These are phyloP conservation scores for Dermolepida albohirtum DNA, from an alignment of 2,888 invertebrate species.

Conservation along the genomic window DNA sequence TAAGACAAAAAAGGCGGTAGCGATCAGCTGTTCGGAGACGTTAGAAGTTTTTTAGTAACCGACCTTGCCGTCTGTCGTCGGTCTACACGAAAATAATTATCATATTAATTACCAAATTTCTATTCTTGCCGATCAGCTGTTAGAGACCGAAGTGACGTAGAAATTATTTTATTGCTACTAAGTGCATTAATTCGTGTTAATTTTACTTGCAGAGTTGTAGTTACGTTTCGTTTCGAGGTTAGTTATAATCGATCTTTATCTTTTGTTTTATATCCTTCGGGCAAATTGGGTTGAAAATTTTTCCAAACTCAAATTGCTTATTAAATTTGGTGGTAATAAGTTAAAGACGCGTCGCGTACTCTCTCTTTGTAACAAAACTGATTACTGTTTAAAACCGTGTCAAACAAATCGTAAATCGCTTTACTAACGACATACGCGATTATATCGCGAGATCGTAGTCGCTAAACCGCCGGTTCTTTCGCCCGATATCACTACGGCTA, in stretches of 20 bases:
- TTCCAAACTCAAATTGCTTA: too few species aligned
- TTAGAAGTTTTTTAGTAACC: slow-evolving; percentile 46
- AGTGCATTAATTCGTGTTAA: too few species aligned
- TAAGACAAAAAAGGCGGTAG: slow-evolving; percentile 31
- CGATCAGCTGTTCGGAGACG: slow-evolving; percentile 50
- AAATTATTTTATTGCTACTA: background rate
- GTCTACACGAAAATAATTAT: slow-evolving; percentile 49
- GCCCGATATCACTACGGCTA: slow-evolving; percentile 44
- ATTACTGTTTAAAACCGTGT: slow-evolving; percentile 30
- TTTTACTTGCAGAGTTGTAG: too few species aligned
- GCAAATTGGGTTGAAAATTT: too few species aligned
- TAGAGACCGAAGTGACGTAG: background rate
- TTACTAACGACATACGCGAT: slow-evolving; percentile 51
- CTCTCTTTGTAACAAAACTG: too few species aligned
- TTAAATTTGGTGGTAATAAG: too few species aligned
- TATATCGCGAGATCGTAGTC: slow-evolving; percentile 47
- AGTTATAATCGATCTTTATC: too few species aligned
- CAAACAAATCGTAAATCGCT: slow-evolving; percentile 48
- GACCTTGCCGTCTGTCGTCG: slow-evolving; percentile 49
- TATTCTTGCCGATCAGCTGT: slow-evolving; percentile 37
- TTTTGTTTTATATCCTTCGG: too few species aligned
- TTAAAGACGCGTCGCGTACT: too few species aligned
- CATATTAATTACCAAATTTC: slow-evolving; percentile 47
- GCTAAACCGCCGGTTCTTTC: slow-evolving; percentile 2
- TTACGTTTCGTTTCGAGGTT: too few species aligned